Evolutionary conservation across 2,797 vertebrate genomes (phyloP).

Genomic region (Poecilia picta): DNA sequence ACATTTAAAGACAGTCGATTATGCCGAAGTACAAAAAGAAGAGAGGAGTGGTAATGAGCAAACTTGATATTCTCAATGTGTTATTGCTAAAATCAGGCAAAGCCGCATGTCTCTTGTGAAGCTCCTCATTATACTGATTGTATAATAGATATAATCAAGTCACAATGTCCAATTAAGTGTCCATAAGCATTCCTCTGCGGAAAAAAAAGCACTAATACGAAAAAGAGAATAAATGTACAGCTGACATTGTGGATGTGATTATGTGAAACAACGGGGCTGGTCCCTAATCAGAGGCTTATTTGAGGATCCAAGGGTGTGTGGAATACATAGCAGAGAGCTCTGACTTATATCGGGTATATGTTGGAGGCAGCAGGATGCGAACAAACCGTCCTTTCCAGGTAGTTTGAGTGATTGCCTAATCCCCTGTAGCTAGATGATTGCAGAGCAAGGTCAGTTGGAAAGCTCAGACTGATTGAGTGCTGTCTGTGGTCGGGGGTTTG

Average conservation of each 20-base stretch:
- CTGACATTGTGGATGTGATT: slow-evolving; percentile 52
- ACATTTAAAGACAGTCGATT: slow-evolving; percentile 46
- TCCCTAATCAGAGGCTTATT: slow-evolving; percentile 61
- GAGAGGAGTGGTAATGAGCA: slow-evolving; percentile 36
- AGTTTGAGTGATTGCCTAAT: slow-evolving; percentile 83
- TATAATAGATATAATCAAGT: slow-evolving; percentile 74
- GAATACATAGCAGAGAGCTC: slow-evolving; percentile 13
- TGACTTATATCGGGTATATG: slow-evolving; percentile 70
- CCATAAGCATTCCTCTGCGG: slow-evolving; percentile 28
- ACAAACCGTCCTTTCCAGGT: slow-evolving; percentile 80
- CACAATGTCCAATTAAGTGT: slow-evolving; percentile 65
- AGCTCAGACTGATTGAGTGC: slow-evolving; percentile 81
- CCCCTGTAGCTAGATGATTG: slow-evolving; percentile 81
- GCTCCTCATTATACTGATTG: slow-evolving; percentile 69
- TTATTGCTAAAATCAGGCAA: slow-evolving; percentile 45
- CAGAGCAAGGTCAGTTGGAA: slow-evolving; percentile 80
- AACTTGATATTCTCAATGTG: slow-evolving; percentile 45
- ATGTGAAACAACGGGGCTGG: slow-evolving; percentile 35
- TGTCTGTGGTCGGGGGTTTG: slow-evolving; percentile 72
- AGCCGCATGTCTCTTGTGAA: slow-evolving; percentile 44
- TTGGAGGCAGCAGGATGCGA: slow-evolving; percentile 71
- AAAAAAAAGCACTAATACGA: slow-evolving; percentile 6
- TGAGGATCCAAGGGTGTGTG: slow-evolving; percentile 51
- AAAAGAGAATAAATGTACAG: slow-evolving; percentile 42
- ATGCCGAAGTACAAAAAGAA: slow-evolving; percentile 14